Base-by-base conservation (phyloP, 2,888 invertebrate species). In the Melieria crassipennis region DNA sequence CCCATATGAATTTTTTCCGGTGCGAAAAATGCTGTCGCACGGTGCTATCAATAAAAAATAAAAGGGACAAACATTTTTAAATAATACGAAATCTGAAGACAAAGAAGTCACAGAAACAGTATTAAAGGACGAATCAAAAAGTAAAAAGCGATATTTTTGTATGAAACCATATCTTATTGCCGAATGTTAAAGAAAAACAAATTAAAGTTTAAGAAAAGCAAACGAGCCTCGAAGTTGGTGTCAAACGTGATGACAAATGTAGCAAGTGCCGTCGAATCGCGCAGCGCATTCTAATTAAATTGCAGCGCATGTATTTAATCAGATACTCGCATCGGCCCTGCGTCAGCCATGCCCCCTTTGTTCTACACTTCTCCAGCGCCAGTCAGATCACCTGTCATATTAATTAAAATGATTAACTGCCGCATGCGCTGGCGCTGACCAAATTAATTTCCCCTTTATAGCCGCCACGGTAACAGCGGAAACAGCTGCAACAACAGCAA, bases 391-490 rank as follows among this genome's bases (percentile, higher is more conserved):
- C 58, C 58, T 70, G 63, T 57, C 64, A 55, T 57, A 56, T 68
- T 72, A 72, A 74, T 72, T 74, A 70, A 68, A 72, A 70, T 72
- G 74, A 74, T 74, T 74, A 72, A 74, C 72, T 70, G 63, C 67
- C 46, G 64, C 60, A 67, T 70, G 60, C 65, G 45, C 58, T 62
- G 57, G 72, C 58, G 46, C 57, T 63, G 65, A 50, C 62, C 64
- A 58, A 70, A 70, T 72, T 72, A 74, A 74, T 72, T 74, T 70
- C 57, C 68, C 67, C 67, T 62, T 69, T 48, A 50, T 58, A 57
- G 52, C 46, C 63, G 46, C 62, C 46, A 52, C 61, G 13, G 30
- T 67, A 63, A 55, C 70, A 64, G 50, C 42, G 50, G 50, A 50
- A 13, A 5, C 7, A 7, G 10, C 7, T 50, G 10, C 48, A 67